Evolutionary conservation across 2,888 invertebrate species (phyloP).

Genomic region (Leptopilina drosophilae): DNA sequence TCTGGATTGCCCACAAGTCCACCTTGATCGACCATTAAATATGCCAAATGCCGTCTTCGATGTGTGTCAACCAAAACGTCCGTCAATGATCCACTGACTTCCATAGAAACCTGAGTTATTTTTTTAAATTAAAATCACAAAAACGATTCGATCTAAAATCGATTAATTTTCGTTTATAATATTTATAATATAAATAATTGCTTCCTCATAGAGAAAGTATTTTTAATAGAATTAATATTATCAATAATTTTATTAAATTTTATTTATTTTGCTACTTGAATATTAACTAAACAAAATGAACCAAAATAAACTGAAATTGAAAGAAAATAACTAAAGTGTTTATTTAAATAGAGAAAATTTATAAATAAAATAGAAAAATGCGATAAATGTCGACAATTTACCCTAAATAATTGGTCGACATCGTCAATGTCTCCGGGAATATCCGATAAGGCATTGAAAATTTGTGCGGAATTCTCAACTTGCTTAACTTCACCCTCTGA

Average conservation of each 20-base stretch:
- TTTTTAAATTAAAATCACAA: neutral
- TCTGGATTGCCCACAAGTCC: constrained; percentile 94
- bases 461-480: constrained; percentile 97
- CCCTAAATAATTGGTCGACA: constrained; percentile 91
- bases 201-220: no score
- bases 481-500: constrained; percentile 87
- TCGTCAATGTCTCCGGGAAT: constrained; percentile 96
- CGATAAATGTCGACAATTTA: constrained; percentile 68
- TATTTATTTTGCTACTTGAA: neutral
- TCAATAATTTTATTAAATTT: no score
- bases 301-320: no score
- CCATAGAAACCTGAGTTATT: constrained; percentile 80
- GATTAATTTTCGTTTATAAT: no score
- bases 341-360: no score
- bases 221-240: no score
- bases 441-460: constrained; percentile 97
- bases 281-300: neutral
- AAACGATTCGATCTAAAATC: no score
- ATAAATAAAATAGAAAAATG: no score
- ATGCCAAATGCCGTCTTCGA: constrained; percentile 93
- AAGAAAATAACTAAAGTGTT: no score
- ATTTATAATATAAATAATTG: no score
- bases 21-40: constrained; percentile 97
- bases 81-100: constrained; percentile 89
- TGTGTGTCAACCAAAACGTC: constrained; percentile 93